phyloP scores from a whole-genome alignment of 2,113 vertebrate species.

The Corythornis cristatus region DNA sequence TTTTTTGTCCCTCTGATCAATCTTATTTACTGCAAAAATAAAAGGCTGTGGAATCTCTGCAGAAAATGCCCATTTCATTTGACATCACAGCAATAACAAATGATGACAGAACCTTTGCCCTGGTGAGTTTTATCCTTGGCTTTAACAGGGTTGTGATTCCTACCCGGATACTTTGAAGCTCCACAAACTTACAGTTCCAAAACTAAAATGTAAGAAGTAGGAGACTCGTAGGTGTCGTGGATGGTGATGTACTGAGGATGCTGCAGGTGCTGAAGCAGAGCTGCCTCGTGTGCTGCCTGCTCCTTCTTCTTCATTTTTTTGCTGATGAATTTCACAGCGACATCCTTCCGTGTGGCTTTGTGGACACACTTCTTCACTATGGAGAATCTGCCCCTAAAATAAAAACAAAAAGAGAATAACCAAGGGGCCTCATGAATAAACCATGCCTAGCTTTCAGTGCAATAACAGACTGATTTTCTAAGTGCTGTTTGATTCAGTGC shows the following conservation, averaged over 20 bases:
- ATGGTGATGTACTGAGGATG: constrained; percentile 91
- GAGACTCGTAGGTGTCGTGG: constrained; percentile 91
- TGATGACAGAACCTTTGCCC: neutral
- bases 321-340: constrained; percentile 94
- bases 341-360: constrained; percentile 91
- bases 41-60: neutral
- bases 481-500: neutral
- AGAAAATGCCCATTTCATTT: neutral
- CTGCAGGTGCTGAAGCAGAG: constrained; percentile 88
- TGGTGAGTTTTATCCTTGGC: neutral
- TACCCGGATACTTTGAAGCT: neutral
- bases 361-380: constrained; percentile 94
- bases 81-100: neutral
- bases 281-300: constrained; percentile 92
- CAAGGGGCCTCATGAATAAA: neutral
- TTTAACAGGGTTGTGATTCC: neutral
- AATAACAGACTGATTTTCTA: neutral
- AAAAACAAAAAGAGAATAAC: neutral
- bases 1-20: neutral
- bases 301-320: constrained; percentile 99
- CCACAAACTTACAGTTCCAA: constrained; percentile 88
- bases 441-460: neutral
- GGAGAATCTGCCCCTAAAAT: constrained; percentile 92
- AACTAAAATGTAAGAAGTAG: constrained; percentile 87
- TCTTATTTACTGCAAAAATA: neutral